Evolutionary conservation across 1,140 invertebrate species (phyloP).

Genomic region (Cepaea nemoralis): DNA sequence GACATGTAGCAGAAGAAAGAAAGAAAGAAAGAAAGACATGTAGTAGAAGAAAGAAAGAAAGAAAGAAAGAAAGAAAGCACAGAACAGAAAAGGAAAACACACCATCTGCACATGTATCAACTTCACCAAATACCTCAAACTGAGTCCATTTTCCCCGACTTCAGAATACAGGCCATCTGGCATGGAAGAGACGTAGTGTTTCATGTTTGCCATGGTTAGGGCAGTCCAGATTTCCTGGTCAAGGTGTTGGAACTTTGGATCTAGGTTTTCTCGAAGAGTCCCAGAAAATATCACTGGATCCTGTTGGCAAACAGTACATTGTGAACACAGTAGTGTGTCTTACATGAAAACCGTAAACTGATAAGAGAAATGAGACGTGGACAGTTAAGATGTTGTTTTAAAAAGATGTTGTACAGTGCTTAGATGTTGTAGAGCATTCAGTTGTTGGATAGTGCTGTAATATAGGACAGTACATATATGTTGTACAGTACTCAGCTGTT

Average conservation of each 20-base stretch:
- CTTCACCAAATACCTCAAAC: slow-evolving; percentile 70
- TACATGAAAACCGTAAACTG: too few species aligned
- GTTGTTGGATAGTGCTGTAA: too few species aligned
- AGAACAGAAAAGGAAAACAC: not conserved
- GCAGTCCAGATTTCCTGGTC: slow-evolving; percentile 82
- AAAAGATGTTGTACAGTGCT: too few species aligned
- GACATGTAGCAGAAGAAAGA: too few species aligned
- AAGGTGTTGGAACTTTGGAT: slow-evolving; percentile 82
- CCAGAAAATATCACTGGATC: slow-evolving; percentile 72
- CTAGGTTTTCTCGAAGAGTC: slow-evolving; percentile 83
- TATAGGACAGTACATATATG: too few species aligned
- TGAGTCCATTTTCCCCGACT: slow-evolving; percentile 71
- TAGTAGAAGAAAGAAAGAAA: not conserved
- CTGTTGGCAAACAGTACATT: slow-evolving; percentile 55
- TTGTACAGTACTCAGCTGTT: too few species aligned
- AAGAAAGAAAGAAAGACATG: not conserved
- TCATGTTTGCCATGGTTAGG: slow-evolving; percentile 78
- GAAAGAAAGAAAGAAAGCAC: not conserved
- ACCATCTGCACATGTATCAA: not conserved
- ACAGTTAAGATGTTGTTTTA: too few species aligned
- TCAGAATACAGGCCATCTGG: slow-evolving; percentile 66
- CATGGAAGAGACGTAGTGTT: slow-evolving; percentile 63
- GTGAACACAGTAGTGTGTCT: too few species aligned
- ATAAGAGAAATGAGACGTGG: too few species aligned
- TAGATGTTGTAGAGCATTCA: too few species aligned